Evolutionary conservation across 2,888 invertebrate genomes (phyloP), one percentile per base, ranked within the genome.

Genomic region (Piscicola geometra): DNA sequence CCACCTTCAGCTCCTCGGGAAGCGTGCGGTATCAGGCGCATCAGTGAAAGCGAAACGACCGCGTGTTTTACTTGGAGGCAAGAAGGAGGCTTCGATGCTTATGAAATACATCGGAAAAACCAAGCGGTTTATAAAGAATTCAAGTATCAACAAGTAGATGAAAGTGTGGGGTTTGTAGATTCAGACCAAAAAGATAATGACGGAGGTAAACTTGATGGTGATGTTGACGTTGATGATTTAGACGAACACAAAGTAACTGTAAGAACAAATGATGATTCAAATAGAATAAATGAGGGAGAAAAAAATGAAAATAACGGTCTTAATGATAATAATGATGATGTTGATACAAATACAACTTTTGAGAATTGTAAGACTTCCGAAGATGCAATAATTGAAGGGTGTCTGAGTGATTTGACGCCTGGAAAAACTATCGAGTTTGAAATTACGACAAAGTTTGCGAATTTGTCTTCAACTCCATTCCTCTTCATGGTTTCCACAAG

Each of bases 21-120:
- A 56, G 60, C n/a, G 15, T 56, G 60, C 25, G n/a, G n/a, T n/a
- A 21, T 56, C n/a, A 5, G 25, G n/a, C 60, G n/a, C 3, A 3
- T 56, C n/a, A 56, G n/a, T n/a, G n/a, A 56, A 25, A 56, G 15
- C 3, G 5, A 5, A 5, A 56, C 21, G 15, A 25, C 12, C 5
- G 60, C n/a, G n/a, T 56, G 60, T 25, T 21, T 56, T 3, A 5
- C n/a, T 9, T 56, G 60, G 60, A 25, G 25, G 21, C 60, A 56
- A 56, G 60, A 56, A 56, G 60, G 60, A 56, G 60, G 60, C 25
- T 56, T 25, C n/a, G 60, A 56, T 21, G 60, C n/a, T n/a, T 56
- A 25, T n/a, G 60, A 56, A 56, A 47, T 47, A 47, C 21, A 47
- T 21, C 9, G 9, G 50, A 47, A 47, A n/a, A n/a, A n/a, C n/a